Percentiles rank a stretch among this genome's conserved stretches.
phyloP scores from a whole-genome alignment of 64 coral and sea anemone species.

The Stylophora pistillata region DNA sequence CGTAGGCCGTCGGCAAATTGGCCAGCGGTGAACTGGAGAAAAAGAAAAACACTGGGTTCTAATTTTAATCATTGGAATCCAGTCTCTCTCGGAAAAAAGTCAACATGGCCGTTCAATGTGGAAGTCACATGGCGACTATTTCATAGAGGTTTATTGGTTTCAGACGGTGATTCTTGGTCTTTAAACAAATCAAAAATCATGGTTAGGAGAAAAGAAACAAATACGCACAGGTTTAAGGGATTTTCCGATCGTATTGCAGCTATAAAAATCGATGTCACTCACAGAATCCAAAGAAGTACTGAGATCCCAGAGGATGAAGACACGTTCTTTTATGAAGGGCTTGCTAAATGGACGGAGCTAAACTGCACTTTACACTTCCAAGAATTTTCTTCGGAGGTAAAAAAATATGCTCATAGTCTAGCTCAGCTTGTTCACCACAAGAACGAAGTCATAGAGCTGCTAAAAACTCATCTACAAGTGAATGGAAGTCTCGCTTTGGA shows the following conservation, averaged over 20 bases:
- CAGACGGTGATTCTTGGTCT: background rate
- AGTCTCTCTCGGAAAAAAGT: background rate
- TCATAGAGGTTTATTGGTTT: background rate
- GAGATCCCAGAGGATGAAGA: slow-evolving; percentile 84
- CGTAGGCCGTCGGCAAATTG: background rate
- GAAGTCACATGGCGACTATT: slow-evolving; percentile 1
- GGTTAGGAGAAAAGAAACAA: slow-evolving; percentile 74
- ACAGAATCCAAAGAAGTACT: slow-evolving; percentile 68
- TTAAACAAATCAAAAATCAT: background rate
- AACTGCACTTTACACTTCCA: slow-evolving; percentile 95
- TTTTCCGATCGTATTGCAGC: slow-evolving; percentile 89
- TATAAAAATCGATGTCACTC: slow-evolving; percentile 87
- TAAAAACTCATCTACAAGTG: slow-evolving; percentile 71
- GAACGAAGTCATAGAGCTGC: slow-evolving; percentile 49
- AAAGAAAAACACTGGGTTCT: no score
- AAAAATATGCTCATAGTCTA: slow-evolving; percentile 68
- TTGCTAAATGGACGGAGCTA: slow-evolving; percentile 87
- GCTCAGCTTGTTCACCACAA: slow-evolving; percentile 85
- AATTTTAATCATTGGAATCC: background rate
- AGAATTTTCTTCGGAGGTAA: slow-evolving; percentile 66
- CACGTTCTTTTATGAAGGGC: slow-evolving; percentile 82
- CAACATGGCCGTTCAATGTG: background rate
- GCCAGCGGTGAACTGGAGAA: background rate
- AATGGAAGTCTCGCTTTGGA: slow-evolving; percentile 61
- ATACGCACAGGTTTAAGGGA: slow-evolving; percentile 83